Evolutionary conservation across 1,140 invertebrate genomes (phyloP).

Genomic region (Drosophila melanica): DNA sequence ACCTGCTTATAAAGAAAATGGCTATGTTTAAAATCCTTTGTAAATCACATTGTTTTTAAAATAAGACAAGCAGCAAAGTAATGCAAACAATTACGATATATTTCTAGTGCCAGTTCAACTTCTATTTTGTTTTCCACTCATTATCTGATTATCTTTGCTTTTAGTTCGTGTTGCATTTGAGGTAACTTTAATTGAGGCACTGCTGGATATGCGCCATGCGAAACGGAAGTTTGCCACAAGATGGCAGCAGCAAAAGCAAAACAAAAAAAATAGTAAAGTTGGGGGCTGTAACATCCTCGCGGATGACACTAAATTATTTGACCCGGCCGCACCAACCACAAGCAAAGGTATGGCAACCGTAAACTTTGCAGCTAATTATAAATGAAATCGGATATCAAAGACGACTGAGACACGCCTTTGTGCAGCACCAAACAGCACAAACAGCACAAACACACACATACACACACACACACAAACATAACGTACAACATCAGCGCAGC

Average conservation of each 20-base stretch:
- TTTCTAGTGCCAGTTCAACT: too few species aligned
- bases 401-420: slow-evolving; percentile 71
- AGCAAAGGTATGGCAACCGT: slow-evolving; percentile 75
- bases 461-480: slow-evolving; percentile 16
- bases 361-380: slow-evolving; percentile 80
- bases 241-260: too few species aligned
- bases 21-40: too few species aligned
- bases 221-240: too few species aligned
- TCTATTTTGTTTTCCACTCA: too few species aligned
- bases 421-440: slow-evolving; percentile 40
- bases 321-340: slow-evolving; percentile 68
- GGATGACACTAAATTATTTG: slow-evolving; percentile 69
- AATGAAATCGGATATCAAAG: slow-evolving; percentile 81
- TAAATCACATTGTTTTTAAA: too few species aligned
- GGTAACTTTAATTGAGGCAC: not conserved
- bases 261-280: not conserved
- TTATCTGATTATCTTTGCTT: too few species aligned
- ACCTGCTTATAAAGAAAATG: too few species aligned
- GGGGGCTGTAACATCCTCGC: not conserved
- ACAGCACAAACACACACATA: slow-evolving; percentile 4
- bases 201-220: too few species aligned
- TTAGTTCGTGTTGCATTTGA: not conserved
- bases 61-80: too few species aligned
- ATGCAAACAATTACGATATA: too few species aligned
- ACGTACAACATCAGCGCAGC: not conserved